phyloP scores from a whole-genome alignment of 2,113 vertebrate genomes.

The Perca schrenkii region DNA sequence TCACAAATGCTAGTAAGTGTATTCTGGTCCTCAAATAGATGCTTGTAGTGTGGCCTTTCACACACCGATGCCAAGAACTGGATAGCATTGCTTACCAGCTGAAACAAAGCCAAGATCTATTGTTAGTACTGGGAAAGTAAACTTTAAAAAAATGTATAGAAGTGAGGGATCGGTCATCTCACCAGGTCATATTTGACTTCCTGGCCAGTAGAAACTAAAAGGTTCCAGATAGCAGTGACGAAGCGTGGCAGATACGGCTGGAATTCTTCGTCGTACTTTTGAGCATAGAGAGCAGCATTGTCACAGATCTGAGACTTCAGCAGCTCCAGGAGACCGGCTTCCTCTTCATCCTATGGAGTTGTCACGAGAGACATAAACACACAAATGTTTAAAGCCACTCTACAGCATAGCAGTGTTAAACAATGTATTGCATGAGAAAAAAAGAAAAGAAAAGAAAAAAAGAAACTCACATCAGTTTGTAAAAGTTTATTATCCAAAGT shows the following conservation, averaged over 20 bases:
- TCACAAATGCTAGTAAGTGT: slow-evolving; percentile 98
- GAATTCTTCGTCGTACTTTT: slow-evolving; percentile 99
- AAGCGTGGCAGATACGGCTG: slow-evolving; percentile 96
- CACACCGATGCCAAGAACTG: slow-evolving; percentile 98
- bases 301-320: slow-evolving; percentile 99
- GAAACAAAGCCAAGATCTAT: slow-evolving; percentile 38
- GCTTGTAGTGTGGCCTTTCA: slow-evolving; percentile 97
- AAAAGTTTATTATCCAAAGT: slow-evolving; percentile 98
- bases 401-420: neutral
- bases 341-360: slow-evolving; percentile 92
- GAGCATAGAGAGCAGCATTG: slow-evolving; percentile 97
- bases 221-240: slow-evolving; percentile 98
- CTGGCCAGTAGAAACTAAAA: slow-evolving; percentile 96
- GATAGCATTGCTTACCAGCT: slow-evolving; percentile 99
- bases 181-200: slow-evolving; percentile 99
- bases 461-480: slow-evolving; percentile 93
- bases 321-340: slow-evolving; percentile 95
- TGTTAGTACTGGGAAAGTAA: neutral
- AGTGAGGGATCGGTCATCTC: slow-evolving; percentile 60
- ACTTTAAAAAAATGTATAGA: neutral
- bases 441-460: no score
- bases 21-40: slow-evolving; percentile 98
- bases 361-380: neutral
- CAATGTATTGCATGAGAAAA: neutral
- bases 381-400: neutral